Base-by-base conservation (phyloP, 2,113 vertebrate species). In the Scophthalmus maximus region DNA sequence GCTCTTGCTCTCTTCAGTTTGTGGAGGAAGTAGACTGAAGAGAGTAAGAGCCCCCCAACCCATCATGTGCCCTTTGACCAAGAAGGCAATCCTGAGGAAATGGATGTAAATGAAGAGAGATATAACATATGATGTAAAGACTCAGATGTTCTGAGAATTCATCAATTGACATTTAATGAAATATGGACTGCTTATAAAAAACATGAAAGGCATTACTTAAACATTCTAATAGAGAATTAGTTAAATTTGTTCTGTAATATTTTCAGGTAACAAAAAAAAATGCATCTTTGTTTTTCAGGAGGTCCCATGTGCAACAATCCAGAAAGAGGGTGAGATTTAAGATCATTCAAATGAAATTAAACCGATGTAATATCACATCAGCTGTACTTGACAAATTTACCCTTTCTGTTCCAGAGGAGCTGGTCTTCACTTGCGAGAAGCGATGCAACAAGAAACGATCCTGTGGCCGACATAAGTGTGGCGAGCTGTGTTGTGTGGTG, bases 401-500 rank as follows among this genome's bases (percentile, higher is more conserved):
- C 81, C 53, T 42, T 32, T 29, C 6, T 11, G 75, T 74, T 52
- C 20, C 68, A 97, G 94, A 91, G 62, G 94, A 96, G 83, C 93
- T 96, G 46, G 87, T 95, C 26, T 99, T 98, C 87, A 94, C 96
- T 42, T 99, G 97, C 67, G 96, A 99, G 88, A 96, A 91, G 69
- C 93, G 96, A 66, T 99, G 98, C 89, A 97, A 89, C 89, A 99
- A 98, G 93, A 99, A 99, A 52, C 95, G 96, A 56, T 95, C 94
- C 1, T 99, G 98, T 81, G 97, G 97, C 42, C 92, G 98, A 47
- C 98, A 99, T 90, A 99, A 98, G 80, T 98, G 97, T 87, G 95
- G 94, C 50, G 96, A 98, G 92, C 90, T 97, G 76, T 99, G 98
- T 78, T 99, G 98, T 89, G 95, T 98, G 94, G 98, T 99, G 87